A percentile compares a stretch with the other conserved stretches of the same genome.
These are phyloP conservation scores for Equus quagga DNA, from an alignment of 2,113 vertebrate species.

Conservation along the genomic window DNA sequence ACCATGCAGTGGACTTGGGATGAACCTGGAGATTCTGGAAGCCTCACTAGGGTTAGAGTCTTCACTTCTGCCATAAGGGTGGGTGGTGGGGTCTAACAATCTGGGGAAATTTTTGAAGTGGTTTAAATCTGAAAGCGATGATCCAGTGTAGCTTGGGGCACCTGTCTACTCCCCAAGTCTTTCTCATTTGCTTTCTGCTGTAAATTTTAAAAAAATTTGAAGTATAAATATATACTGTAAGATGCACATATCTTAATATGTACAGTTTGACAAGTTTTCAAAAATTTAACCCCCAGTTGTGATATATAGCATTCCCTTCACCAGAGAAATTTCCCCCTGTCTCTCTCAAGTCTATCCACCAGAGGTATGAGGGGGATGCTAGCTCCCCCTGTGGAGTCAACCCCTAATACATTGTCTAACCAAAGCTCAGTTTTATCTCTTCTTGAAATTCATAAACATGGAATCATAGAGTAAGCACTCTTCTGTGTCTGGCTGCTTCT, in stretches of 20 bases:
- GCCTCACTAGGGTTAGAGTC: background rate
- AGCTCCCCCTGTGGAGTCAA: background rate
- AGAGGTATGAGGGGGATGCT: background rate
- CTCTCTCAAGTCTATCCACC: background rate
- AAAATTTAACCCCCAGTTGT: slow-evolving; percentile 2
- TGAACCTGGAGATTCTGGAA: background rate
- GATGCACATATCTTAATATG: background rate
- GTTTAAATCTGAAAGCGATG: slow-evolving; percentile 47
- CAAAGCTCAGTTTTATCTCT: background rate
- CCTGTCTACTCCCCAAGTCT: background rate
- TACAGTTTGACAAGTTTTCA: background rate
- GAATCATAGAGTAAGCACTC: background rate
- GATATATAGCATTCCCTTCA: background rate
- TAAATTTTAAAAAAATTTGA: background rate
- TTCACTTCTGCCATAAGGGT: background rate
- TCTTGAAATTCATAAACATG: slow-evolving; percentile 35
- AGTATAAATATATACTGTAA: background rate
- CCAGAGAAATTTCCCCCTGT: background rate
- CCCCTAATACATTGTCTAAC: background rate
- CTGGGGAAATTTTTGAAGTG: slow-evolving; percentile 38
- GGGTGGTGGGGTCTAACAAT: background rate
- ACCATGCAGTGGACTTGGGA: background rate
- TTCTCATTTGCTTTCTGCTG: slow-evolving; percentile 44
- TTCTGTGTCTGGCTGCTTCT: background rate
- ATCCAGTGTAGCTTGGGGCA: background rate